Base-by-base conservation (phyloP, 2,113 vertebrate species). In the Microtus richardsoni region DNA sequence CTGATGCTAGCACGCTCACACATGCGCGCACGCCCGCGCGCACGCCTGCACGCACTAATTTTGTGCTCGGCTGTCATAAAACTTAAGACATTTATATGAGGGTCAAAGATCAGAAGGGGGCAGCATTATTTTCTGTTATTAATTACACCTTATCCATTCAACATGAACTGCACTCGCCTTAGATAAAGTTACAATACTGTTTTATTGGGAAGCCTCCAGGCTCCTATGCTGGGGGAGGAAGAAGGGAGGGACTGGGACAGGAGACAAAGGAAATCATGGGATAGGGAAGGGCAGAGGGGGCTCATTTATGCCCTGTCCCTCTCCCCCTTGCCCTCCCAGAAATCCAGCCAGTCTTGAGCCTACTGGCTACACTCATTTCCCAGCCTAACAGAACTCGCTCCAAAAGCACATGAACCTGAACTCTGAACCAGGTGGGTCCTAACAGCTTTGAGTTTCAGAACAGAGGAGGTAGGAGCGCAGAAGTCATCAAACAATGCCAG, bases 111-210 rank as follows among this genome's bases (percentile, higher is more conserved):
- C 97, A 96, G 97, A 60, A 97, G 92, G 74, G 97, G 77, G 97
- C 75, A 96, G 96, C 95, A 94, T 98, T 96, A 98, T 98, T 98
- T 98, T 98, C 98, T 99, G 98, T 98, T 98, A 98, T 99, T 99
- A 98, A 98, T 98, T 98, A 98, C 70, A 0, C 82, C 49, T 98
- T 97, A 97, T 98, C 97, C 97, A 0, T 84, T 97, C 95, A 96
- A 97, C 98, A 94, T 96, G 96, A 75, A 94, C 97, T 96, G 94
- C 88, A 2, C 95, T 98, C 94, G 8, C 89, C 98, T 98, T 97
- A 98, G 98, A 97, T 98, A 98, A 98, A 97, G 98, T 98, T 98
- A 98, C 98, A 94, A 97, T 98, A 98, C 95, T 95, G 91, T 98
- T 98, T 98, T 98, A 97, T 96, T 95, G 92, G 96, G 97, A 97